Percentiles rank a stretch among this genome's conserved stretches.
phyloP scores from a whole-genome alignment of 1,140 invertebrate species.

The Drosophila ambigua region DNA sequence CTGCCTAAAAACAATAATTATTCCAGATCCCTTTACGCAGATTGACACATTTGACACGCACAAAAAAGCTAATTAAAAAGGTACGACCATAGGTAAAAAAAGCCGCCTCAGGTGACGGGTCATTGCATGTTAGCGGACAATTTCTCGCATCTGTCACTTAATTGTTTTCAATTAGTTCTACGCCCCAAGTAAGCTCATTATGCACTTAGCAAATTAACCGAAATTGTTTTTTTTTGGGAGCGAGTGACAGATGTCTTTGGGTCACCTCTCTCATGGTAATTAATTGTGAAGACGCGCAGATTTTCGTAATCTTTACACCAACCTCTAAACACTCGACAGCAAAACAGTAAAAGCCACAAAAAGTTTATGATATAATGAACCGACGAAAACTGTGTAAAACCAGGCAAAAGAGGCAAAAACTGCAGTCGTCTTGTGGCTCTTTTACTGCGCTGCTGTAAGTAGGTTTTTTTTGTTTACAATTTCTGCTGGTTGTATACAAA shows the following conservation, averaged over 20 bases:
- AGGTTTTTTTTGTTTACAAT: conserved; percentile 25
- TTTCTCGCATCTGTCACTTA: conserved; percentile 48
- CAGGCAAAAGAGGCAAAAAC: conserved; percentile 32
- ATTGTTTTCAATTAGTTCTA: conserved; percentile 67
- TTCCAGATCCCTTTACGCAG: not conserved
- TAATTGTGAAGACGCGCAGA: conserved; percentile 43
- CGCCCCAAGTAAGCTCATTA: conserved; percentile 49
- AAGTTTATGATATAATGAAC: conserved; percentile 70
- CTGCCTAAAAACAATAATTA: not conserved
- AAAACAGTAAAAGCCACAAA: conserved; percentile 33
- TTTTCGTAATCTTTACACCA: conserved; percentile 64
- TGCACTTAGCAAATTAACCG: conserved; percentile 30
- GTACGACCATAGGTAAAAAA: not conserved
- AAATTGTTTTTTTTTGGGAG: conserved; percentile 1
- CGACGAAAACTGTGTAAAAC: conserved; percentile 40
- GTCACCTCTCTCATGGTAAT: conserved; percentile 32
- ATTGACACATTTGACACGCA: conserved; percentile 6
- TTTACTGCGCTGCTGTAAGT: conserved; percentile 16
- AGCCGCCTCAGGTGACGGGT: conserved; percentile 12
- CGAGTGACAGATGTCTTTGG: conserved; percentile 12
- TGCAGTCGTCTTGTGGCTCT: conserved; percentile 33
- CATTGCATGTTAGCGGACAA: conserved; percentile 49
- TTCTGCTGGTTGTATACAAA: conserved; percentile 45
- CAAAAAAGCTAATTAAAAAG: not conserved
- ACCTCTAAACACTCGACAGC: conserved; percentile 32